A percentile compares a stretch with the other conserved stretches of the same genome.
These are phyloP conservation scores for Coreius guichenoti DNA, from an alignment of 2,797 vertebrate genomes.

Conservation along the genomic window DNA sequence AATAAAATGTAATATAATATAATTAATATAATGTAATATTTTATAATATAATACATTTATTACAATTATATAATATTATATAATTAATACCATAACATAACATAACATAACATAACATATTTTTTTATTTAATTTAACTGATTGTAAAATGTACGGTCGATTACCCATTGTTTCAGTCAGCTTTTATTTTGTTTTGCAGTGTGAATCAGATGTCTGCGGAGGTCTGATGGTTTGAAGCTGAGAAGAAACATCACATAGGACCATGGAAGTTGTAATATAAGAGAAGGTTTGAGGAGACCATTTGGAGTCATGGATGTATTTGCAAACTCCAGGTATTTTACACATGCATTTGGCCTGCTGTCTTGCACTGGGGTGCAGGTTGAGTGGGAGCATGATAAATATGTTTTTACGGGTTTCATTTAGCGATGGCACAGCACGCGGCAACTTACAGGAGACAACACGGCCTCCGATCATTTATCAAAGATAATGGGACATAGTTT, in stretches of 20 bases:
- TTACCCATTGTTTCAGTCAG: background rate
- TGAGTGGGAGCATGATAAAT: conserved; percentile 58
- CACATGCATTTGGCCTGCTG: conserved; percentile 32
- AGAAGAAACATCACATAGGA: background rate
- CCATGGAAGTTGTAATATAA: background rate
- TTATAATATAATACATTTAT: background rate
- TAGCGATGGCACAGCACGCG: conserved; percentile 46
- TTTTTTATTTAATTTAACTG: background rate
- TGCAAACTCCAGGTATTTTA: background rate
- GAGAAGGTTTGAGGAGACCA: background rate
- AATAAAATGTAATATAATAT: background rate
- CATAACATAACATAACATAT: background rate
- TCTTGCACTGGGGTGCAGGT: conserved; percentile 33
- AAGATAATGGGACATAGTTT: conserved; percentile 74
- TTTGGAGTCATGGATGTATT: background rate
- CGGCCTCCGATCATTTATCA: conserved; percentile 70
- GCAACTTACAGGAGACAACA: conserved; percentile 58
- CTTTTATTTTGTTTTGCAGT: background rate
- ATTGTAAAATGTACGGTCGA: background rate
- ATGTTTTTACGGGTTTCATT: conserved; percentile 45
- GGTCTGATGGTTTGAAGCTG: background rate
- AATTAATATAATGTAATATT: background rate
- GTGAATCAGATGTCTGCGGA: background rate
- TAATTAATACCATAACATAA: no score
- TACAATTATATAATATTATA: background rate